Evolutionary conservation across 2,113 vertebrate genomes (phyloP), one percentile per base, ranked within the genome.

Genomic region (Onychorhynchus coronatus): DNA sequence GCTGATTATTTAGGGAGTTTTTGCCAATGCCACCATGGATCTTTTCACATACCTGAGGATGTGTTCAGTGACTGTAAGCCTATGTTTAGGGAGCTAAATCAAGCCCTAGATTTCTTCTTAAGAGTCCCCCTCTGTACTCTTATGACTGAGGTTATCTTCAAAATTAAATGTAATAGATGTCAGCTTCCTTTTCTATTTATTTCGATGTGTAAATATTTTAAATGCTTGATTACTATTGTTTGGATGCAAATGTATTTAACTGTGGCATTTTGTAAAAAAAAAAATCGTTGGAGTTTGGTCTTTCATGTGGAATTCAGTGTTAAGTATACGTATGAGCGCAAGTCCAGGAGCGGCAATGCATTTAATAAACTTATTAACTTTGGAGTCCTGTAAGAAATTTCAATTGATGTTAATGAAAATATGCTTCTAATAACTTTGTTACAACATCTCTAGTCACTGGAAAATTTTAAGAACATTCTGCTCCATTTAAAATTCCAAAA

Each of bases 391-490:
- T 70, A 62, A 76, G 80, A 70, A 94, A 91, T 46, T 93, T 91
- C 74, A 89, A 47, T 94, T 95, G 46, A 70, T 68, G 35, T 65
- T 92, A 94, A 82, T 73, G 41, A 95, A 95, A 95, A 61, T 89
- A 61, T 46, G 27, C 37, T 68, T 95, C 79, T 87, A 75, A 81
- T 87, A 89, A 87, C 61, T 91, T 94, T 16, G 8, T 82, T 68
- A 58, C 33, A 85, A 37, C 19, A 53, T 55, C 88, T 79, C 63
- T 88, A 62, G 78, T 85, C 27, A 28, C 41, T 96, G 87, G 87
- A 83, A 96, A 92, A 85, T 53, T 56, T 35, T 87, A 85, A 89
- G 80, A 71, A 87, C 39, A 46, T 94, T 80, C 68, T 1, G 5
- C 68, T 93, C 50, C 16, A 37, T 91, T 97, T 92, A 62, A 85